Evolutionary conservation across 2,888 invertebrate genomes (phyloP), one percentile per base, ranked within the genome.

Genomic region (Drosophila dives): DNA sequence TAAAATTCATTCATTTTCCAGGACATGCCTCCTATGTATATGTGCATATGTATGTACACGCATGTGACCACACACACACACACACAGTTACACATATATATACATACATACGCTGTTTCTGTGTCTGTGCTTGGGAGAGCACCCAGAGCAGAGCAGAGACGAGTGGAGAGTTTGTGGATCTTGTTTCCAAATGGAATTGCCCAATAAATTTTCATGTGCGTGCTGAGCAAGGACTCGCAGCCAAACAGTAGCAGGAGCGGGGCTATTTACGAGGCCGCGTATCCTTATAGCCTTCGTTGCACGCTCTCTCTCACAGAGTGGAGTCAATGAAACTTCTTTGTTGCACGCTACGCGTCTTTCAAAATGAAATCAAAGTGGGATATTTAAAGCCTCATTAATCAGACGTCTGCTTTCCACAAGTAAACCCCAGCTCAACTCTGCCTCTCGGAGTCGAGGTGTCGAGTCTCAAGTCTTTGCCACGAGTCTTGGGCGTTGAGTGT

Each of bases 331-430:
- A 90, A 89, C 83, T 83, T 80, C 78, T 86, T 82, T 88, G 79
- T 79, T 81, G 80, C 71, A 80, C 74, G 74, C 86, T 81, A 67
- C 69, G 78, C 83, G 86, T 80, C 83, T 80, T 86, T 90, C 77
- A 90, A 84, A 90, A 91, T 89, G 83, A 90, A 91, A 91, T 91
- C 91, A 91, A 91, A 91, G 91, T 91, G 89, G 88, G 83, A 88
- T 91, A 91, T 91, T 91, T 91, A 91, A 91, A 83, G 92, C 86
- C 91, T 91, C 91, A 91, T 91, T 91, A 91, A 91, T 91, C 91
- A 90, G 89, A 67, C 73, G 70, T 70, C 74, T 73, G 65, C 86
- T 72, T 67, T 45, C 67, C 77, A 58, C 64, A 49, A 69, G 53
- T 40, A 70, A 64, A 64, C 53, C 56, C 32, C 53, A 62, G 60